phyloP scores from a whole-genome alignment of 2,113 vertebrate genomes.

The Empidonax alnorum region DNA sequence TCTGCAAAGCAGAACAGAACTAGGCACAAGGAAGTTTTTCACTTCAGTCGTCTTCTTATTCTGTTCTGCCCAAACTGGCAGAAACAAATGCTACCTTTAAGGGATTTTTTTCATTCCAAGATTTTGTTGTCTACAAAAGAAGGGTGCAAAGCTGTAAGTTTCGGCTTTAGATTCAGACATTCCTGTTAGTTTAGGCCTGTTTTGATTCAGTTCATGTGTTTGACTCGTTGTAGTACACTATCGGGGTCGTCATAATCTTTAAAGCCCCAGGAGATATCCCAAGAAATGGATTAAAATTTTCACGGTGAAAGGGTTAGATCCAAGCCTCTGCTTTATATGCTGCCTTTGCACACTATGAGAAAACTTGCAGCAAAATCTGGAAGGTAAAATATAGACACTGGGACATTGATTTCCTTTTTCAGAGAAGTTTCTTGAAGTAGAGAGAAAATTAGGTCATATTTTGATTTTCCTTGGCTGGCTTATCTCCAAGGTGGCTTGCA shows the following conservation, averaged over 20 bases:
- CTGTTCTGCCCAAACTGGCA: neutral
- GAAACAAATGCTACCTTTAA: neutral
- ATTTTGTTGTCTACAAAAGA: neutral
- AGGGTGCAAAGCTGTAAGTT: neutral
- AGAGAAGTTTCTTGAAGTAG: neutral
- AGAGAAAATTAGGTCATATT: neutral
- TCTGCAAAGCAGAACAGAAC: neutral
- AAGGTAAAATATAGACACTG: neutral
- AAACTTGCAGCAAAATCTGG: neutral
- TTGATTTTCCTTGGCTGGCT: neutral
- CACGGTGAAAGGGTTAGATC: neutral
- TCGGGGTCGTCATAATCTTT: neutral
- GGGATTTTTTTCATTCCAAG: neutral
- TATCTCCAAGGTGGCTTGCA: neutral
- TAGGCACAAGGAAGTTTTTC: neutral
- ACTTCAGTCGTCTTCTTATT: neutral
- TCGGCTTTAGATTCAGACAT: neutral
- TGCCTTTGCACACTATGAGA: neutral
- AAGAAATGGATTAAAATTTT: neutral
- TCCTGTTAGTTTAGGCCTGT: neutral
- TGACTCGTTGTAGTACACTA: neutral
- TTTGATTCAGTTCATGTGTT: neutral
- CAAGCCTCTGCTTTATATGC: neutral
- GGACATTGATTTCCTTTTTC: neutral
- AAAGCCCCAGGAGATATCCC: neutral